phyloP scores from a whole-genome alignment of 2,888 invertebrate genomes.

The Quadroppia sp. region DNA sequence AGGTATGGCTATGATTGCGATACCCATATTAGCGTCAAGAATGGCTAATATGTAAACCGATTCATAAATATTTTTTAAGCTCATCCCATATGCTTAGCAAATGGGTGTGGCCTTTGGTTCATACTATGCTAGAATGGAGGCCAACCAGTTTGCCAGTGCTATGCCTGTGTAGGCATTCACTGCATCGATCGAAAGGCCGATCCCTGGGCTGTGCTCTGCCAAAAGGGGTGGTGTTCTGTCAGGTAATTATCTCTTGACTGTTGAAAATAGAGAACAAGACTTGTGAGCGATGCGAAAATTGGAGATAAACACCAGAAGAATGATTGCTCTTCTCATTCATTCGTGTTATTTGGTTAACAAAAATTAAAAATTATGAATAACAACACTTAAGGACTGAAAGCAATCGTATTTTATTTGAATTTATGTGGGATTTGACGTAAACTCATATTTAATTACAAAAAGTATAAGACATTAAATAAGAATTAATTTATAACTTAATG shows the following conservation, averaged over 20 bases:
- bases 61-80: conserved; percentile 34
- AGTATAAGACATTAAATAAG: conserved; percentile 4
- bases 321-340: background rate
- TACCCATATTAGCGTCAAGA: conserved; percentile 4
- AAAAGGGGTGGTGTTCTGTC: conserved; percentile 7
- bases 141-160: background rate
- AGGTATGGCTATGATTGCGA: conserved; percentile 23
- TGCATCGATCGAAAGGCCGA: conserved; percentile 18
- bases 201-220: background rate
- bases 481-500: background rate
- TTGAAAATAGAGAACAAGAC: conserved; percentile 32
- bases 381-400: background rate
- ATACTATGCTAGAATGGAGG: conserved; percentile 3
- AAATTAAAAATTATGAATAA: conserved; percentile 33
- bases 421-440: conserved; percentile 17
- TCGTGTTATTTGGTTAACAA: conserved; percentile 9
- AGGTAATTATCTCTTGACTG: conserved; percentile 23
- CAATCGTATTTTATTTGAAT: conserved; percentile 17
- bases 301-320: conserved; percentile 16
- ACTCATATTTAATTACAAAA: conserved; percentile 24
- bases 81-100: conserved; percentile 15
- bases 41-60: conserved; percentile 25
- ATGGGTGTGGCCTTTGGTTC: background rate
- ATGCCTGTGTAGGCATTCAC: background rate
- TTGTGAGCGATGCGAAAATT: conserved; percentile 21